These are phyloP conservation scores for Drymodes brunneopygia DNA, from an alignment of 2,113 vertebrate species.

Conservation along the genomic window DNA sequence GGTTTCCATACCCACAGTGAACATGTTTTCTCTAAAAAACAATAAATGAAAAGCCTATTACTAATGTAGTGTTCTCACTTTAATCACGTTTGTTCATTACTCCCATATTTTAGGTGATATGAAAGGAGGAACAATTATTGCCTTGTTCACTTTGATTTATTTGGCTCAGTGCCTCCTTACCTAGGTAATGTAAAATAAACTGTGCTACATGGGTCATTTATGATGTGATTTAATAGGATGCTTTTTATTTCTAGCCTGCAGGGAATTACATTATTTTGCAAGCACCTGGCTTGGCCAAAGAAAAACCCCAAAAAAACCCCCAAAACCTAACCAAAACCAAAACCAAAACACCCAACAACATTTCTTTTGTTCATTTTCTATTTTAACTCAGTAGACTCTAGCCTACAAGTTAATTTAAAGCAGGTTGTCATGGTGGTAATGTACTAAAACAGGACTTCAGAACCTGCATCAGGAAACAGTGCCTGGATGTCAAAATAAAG, in stretches of 20 bases:
- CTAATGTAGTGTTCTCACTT: slow-evolving; percentile 28
- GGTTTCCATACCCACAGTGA: background rate
- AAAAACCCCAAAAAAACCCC: background rate
- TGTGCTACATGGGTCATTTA: slow-evolving; percentile 67
- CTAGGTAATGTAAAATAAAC: slow-evolving; percentile 68
- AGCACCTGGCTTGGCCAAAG: background rate
- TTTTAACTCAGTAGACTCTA: background rate
- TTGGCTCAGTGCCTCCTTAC: slow-evolving; percentile 50
- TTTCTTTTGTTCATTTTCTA: background rate
- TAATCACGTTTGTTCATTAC: slow-evolving; percentile 59
- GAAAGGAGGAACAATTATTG: slow-evolving; percentile 62
- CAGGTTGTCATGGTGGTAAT: background rate
- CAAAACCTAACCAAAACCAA: background rate
- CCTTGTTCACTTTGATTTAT: slow-evolving; percentile 71
- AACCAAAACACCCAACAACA: background rate
- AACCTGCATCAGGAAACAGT: background rate
- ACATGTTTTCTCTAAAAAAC: slow-evolving; percentile 10
- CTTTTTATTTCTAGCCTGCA: slow-evolving; percentile 53
- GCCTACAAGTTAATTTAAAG: slow-evolving; percentile 39
- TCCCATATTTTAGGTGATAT: slow-evolving; percentile 47
- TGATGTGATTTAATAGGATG: slow-evolving; percentile 68
- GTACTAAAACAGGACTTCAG: background rate
- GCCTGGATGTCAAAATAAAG: background rate
- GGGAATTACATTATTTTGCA: slow-evolving; percentile 40
- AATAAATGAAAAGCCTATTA: background rate